Percentiles rank a stretch among this genome's conserved stretches.
Conservation (phyloP, 2,113 vertebrate species). For the Anolis sagrei region DNA sequence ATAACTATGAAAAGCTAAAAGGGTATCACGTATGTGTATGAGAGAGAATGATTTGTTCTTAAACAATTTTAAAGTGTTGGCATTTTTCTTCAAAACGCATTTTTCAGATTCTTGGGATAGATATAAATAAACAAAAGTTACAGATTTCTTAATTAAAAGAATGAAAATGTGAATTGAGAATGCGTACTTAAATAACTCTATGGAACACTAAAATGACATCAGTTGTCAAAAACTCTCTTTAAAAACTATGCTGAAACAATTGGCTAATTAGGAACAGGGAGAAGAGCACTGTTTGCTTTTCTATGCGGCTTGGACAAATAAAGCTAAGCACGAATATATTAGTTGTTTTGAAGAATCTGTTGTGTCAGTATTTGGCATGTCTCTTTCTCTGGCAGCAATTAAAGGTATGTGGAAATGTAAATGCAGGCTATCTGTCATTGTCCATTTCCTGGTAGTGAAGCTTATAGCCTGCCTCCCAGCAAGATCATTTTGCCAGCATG, state of each 20-base stretch:
- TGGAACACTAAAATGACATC: conserved; percentile 72
- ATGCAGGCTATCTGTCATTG: conserved; percentile 70
- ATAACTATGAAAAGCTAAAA: too few species aligned
- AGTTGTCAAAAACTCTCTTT: conserved; percentile 62
- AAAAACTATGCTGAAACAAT: conserved; percentile 72
- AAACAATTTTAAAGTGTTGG: conserved; percentile 60
- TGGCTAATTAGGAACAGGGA: conserved; percentile 72
- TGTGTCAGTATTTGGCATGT: conserved; percentile 72
- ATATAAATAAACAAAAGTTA: conserved; percentile 67
- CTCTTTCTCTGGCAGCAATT: conserved; percentile 72
- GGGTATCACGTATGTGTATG: too few species aligned
- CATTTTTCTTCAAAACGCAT: conserved; percentile 63
- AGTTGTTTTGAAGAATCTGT: conserved; percentile 74
- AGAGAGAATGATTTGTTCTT: neutral
- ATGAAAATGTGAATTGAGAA: conserved; percentile 65
- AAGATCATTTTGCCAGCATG: conserved; percentile 58
- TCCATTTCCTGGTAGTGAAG: conserved; percentile 66
- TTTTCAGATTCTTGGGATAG: conserved; percentile 62
- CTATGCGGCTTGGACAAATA: conserved; percentile 71
- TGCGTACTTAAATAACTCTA: conserved; percentile 68
- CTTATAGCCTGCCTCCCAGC: conserved; percentile 63
- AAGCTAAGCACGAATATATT: conserved; percentile 71
- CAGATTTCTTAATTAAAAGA: conserved; percentile 63
- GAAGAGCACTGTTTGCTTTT: conserved; percentile 78
- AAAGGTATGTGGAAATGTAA: conserved; percentile 71